Evolutionary conservation across 1,140 invertebrate genomes (phyloP), one percentile per base, ranked within the genome.

Genomic region (Neodiprion lecontei): DNA sequence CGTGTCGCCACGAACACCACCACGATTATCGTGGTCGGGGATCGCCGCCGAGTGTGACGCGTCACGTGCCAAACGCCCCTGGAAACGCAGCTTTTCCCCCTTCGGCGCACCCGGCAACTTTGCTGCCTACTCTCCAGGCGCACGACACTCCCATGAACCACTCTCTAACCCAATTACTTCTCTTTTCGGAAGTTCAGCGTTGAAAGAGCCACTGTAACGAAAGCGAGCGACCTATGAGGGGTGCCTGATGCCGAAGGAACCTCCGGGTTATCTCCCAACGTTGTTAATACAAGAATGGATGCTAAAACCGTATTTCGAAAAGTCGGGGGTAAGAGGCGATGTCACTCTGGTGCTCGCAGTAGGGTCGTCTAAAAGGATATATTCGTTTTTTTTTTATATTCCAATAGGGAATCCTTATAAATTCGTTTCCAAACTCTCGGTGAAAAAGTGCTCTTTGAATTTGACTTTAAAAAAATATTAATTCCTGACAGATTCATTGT

Each of bases 91-190:
- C n/a, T 9, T 61, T 17, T 17, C 53, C n/a, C 11, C n/a, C n/a
- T 61, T 61, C 53, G 4, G 9, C n/a, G 9, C n/a, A 17, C 53
- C 53, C 11, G 9, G 11, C n/a, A 61, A 61, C 53, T 1, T 1
- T 61, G 11, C 53, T 14, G 53, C 11, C 28, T 17, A 61, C 53
- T 9, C n/a, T 61, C 53, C 53, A 14, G n/a, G 11, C 53, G 53
- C 11, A 9, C 53, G 53, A 61, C 53, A 61, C 53, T 61, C 8
- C 53, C 53, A 17, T 61, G 53, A 79, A 79, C 79, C 75, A 78
- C 79, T 79, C 73, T 76, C 77, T 77, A 74, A 77, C 75, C 74
- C 73, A 78, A 80, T 78, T 78, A 80, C 75, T 80, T 80, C 74
- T 80, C 77, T 78, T 78, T 80, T 75, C 72, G 71, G 75, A 80